These are phyloP conservation scores for Toxotes jaculatrix DNA, from an alignment of 2,113 vertebrate species.

Conservation along the genomic window DNA sequence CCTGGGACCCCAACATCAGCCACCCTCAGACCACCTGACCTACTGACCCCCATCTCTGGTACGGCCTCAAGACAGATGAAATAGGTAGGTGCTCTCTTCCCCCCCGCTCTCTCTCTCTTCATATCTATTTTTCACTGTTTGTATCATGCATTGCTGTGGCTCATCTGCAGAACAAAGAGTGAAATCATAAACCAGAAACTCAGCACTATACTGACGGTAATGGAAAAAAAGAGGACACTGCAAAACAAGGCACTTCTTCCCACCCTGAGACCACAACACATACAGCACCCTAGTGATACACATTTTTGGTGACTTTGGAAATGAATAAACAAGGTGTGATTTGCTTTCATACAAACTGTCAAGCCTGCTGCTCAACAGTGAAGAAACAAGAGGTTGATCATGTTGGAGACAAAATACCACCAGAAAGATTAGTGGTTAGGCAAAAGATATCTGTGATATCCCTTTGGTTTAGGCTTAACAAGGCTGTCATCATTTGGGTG, in stretches of 20 bases:
- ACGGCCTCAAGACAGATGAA: slow-evolving; percentile 63
- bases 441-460: background rate
- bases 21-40: slow-evolving; percentile 31
- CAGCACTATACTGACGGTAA: slow-evolving; percentile 55
- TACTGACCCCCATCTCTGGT: slow-evolving; percentile 35
- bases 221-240: slow-evolving; percentile 17
- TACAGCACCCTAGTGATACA: slow-evolving; percentile 12
- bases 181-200: slow-evolving; percentile 66
- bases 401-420: background rate
- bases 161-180: slow-evolving; percentile 57
- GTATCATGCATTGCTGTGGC: rapidly evolving
- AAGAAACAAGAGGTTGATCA: background rate
- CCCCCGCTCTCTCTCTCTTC: background rate
- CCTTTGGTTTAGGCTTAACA: background rate
- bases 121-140: background rate
- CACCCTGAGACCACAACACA: slow-evolving; percentile 29
- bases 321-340: slow-evolving; percentile 4
- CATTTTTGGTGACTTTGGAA: background rate
- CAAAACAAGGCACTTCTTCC: slow-evolving; percentile 52
- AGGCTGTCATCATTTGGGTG: background rate
- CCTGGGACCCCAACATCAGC: slow-evolving; percentile 49
- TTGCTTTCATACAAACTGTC: background rate
- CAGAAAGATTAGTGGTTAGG: background rate
- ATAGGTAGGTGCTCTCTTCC: slow-evolving; percentile 23
- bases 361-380: background rate